phyloP scores from a whole-genome alignment of 2,888 invertebrate genomes.

The Bombyx huttoni region DNA sequence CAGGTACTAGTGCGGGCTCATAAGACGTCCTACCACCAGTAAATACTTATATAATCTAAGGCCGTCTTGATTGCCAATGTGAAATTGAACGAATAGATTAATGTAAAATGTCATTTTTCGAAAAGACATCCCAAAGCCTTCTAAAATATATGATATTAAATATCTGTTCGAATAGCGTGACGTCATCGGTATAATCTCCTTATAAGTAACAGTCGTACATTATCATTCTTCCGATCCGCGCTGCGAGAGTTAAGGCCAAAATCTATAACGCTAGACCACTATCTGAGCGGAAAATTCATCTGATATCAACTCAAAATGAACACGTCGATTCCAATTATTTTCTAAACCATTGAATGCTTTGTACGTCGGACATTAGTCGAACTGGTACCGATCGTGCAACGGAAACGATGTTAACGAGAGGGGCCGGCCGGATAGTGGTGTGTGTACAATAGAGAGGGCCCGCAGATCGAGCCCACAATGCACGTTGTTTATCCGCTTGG shows the following conservation, averaged over 20 bases:
- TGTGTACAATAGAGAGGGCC: conserved; percentile 39
- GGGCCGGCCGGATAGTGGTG: conserved; percentile 30
- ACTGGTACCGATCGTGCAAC: conserved; percentile 12
- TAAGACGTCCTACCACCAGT: too few species aligned
- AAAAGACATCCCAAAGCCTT: too few species aligned
- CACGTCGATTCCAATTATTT: conserved; percentile 14
- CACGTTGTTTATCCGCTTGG: conserved; percentile 69
- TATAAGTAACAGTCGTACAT: not conserved
- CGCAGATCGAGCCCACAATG: conserved; percentile 66
- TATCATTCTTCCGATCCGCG: conserved; percentile 11
- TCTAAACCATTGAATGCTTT: conserved; percentile 16
- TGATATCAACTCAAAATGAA: conserved; percentile 29
- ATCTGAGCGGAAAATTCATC: conserved; percentile 51
- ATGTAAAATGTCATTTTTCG: too few species aligned
- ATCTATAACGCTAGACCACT: conserved; percentile 58
- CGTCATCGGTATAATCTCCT: not conserved
- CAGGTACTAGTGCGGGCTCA: too few species aligned
- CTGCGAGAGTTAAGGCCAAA: conserved; percentile 48
- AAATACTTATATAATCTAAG: too few species aligned
- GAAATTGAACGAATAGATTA: too few species aligned
- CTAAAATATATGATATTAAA: not conserved
- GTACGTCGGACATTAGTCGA: not conserved
- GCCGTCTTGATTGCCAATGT: too few species aligned
- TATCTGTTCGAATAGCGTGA: not conserved
- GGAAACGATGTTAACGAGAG: conserved; percentile 10